phyloP scores from a whole-genome alignment of 2,797 vertebrate genomes.

The Aphelocoma californica region DNA sequence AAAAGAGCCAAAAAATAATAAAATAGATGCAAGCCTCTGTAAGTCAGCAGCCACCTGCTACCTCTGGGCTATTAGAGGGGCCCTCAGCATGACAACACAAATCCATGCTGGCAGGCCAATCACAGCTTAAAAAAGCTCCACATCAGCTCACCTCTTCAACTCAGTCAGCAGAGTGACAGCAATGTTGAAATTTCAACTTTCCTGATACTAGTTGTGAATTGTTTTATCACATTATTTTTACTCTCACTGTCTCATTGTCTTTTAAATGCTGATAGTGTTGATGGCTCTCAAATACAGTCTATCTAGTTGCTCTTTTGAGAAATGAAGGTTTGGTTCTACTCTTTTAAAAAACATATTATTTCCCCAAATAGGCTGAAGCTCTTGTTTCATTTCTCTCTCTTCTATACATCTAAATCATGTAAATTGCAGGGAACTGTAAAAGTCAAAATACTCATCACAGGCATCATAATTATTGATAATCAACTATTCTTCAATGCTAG shows the following conservation, averaged over 20 bases:
- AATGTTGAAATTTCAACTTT: constrained; percentile 57
- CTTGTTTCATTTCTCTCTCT: background rate
- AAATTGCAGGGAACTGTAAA: constrained; percentile 26
- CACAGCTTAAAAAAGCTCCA: constrained; percentile 61
- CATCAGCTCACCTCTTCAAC: constrained; percentile 22
- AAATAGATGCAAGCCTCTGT: constrained; percentile 74
- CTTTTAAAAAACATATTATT: background rate
- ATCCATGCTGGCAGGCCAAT: constrained; percentile 73
- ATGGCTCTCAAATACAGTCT: constrained; percentile 32
- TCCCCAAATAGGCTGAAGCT: background rate
- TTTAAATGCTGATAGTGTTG: constrained; percentile 54
- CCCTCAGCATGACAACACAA: constrained; percentile 71
- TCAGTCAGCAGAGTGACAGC: constrained; percentile 58
- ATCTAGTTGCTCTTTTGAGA: background rate
- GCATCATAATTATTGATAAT: constrained; percentile 43
- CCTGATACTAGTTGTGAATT: constrained; percentile 64
- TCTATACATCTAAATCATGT: constrained; percentile 3
- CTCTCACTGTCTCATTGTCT: background rate
- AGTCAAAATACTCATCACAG: constrained; percentile 23
- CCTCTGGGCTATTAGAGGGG: constrained; percentile 59
- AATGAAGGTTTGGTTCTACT: background rate
- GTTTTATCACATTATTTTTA: constrained; percentile 64
- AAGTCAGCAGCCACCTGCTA: constrained; percentile 74
- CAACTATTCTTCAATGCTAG: background rate
- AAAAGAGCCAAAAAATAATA: constrained; percentile 77